A percentile compares a stretch with the other conserved stretches of the same genome.
Conservation (phyloP, 2,797 vertebrate genomes). For the Halcyon badia region DNA sequence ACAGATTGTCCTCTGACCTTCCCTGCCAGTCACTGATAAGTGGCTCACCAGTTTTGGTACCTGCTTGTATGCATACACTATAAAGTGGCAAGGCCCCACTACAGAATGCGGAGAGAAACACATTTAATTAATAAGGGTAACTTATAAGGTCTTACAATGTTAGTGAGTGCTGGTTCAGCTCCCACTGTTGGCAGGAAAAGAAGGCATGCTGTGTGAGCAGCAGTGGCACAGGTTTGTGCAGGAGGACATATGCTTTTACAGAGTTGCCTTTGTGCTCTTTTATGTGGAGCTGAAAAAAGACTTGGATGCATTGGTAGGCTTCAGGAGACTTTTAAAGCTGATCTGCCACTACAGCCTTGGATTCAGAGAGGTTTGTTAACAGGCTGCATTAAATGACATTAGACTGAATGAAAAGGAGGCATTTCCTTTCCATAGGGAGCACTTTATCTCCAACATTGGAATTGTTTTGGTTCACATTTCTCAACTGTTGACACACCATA, state of each 20-base stretch:
- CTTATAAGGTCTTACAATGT: neutral
- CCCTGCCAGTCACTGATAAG: rapidly evolving
- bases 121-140: neutral
- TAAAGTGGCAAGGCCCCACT: rapidly evolving
- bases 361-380: neutral
- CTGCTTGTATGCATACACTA: neutral
- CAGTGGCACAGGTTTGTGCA: neutral
- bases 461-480: neutral
- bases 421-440: neutral
- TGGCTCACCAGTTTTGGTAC: neutral
- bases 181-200: neutral
- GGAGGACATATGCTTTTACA: rapidly evolving
- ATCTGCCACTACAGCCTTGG: neutral
- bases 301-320: neutral
- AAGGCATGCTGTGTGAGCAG: neutral
- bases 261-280: neutral
- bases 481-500: neutral
- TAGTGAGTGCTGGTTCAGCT: neutral
- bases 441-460: rapidly evolving
- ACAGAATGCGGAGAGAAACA: neutral
- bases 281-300: neutral
- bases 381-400: neutral
- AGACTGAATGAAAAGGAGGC: neutral
- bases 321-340: neutral
- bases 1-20: neutral